Evolutionary conservation across 2,113 vertebrate species (phyloP), one percentile per base, ranked within the genome.

Genomic region (Dipodomys ordii): DNA sequence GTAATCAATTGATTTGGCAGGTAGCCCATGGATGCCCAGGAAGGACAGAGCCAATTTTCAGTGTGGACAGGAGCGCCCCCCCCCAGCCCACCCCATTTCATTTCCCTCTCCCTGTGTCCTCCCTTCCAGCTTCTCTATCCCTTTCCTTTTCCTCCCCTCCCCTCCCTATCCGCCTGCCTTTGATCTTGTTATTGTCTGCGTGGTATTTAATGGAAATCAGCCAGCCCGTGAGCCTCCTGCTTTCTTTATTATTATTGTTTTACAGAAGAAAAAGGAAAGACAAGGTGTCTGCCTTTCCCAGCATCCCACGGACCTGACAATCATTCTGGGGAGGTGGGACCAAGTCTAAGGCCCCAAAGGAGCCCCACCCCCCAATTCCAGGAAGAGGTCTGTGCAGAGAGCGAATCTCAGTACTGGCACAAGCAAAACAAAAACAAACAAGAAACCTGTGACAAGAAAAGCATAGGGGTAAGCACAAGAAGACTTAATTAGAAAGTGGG

Each of bases 1-100:
- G 97, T 97, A 98, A 98, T 98, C 98, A 97, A 97, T 96, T 96
- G 98, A 95, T 97, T 95, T 97, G 97, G 97, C 98, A 98, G 98
- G 98, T 94, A 92, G 96, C 97, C 98, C 93, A 44, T 46, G 68
- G 97, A 96, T 92, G 84, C 96, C 97, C 83, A 68, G 73, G 73
- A 95, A 96, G 94, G 95, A 93, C 95, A 53, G 85, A 96, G 91
- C 96, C 97, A 88, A 92, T 97, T 96, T 96, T 94, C 96, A 90
- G 96, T 4, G 72, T 2, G 53, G 96, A 91, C 86, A 1, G 7
- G 5, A 22, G 35, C 87, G 35, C 87, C 93, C 57, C 86, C 46
- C 91, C 83, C 44, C 23, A 0, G 74, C 88, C 88, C 71, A 49
- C 22, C 74, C 62, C 0, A 32, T 83, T 91, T 62, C 85, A 64